A percentile compares a stretch with the other conserved stretches of the same genome.
phyloP scores from a whole-genome alignment of 2,888 invertebrate species.

The Eristalinus aeneus region DNA sequence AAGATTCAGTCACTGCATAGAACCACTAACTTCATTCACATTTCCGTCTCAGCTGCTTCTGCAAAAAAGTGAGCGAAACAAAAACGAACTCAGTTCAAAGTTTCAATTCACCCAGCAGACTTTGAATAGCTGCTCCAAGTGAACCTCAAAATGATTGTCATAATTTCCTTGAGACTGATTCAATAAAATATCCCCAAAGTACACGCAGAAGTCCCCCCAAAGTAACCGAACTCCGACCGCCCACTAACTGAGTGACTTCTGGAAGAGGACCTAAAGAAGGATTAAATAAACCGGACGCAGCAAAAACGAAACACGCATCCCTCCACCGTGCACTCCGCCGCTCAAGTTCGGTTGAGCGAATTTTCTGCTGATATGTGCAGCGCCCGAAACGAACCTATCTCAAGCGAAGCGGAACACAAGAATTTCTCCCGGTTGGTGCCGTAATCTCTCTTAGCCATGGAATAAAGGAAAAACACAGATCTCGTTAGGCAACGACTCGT shows the following conservation, averaged over 20 bases:
- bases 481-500: conserved; percentile 12
- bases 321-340: neutral
- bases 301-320: neutral
- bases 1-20: neutral
- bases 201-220: neutral
- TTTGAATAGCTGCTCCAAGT: neutral
- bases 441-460: neutral
- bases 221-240: neutral
- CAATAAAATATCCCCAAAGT: neutral
- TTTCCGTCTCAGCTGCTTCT: neutral
- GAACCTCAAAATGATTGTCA: neutral
- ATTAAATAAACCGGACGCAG: neutral
- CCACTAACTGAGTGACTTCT: neutral
- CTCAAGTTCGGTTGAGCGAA: neutral
- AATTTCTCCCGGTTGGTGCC: neutral
- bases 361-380: neutral
- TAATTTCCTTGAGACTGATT: neutral
- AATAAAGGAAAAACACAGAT: neutral
- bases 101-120: neutral
- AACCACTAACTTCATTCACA: neutral
- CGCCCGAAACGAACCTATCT: neutral
- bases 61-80: neutral
- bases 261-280: neutral
- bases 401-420: conserved; percentile 22
- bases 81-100: neutral